Evolutionary conservation across 1,140 invertebrate genomes (phyloP).

Genomic region (Drosophila willistoni): DNA sequence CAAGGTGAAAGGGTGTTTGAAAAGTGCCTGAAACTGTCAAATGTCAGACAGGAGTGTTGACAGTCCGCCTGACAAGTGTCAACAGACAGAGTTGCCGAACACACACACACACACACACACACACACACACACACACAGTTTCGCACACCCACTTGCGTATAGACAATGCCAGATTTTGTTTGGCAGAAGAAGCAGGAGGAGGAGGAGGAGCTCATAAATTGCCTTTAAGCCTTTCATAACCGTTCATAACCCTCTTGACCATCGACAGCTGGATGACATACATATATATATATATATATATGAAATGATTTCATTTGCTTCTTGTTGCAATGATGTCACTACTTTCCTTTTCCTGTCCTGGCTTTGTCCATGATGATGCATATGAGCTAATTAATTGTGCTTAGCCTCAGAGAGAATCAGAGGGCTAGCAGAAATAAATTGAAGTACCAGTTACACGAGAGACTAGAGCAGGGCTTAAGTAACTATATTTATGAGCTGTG

Average conservation of each 20-base stretch:
- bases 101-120: background rate
- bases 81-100: slow-evolving; percentile 64
- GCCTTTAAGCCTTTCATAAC: slow-evolving; percentile 14
- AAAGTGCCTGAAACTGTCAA: slow-evolving; percentile 64
- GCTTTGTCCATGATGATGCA: slow-evolving; percentile 2
- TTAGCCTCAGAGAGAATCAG: background rate
- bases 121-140: background rate
- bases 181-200: background rate
- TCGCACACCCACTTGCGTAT: slow-evolving; percentile 7
- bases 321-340: slow-evolving; percentile 61
- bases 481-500: slow-evolving; percentile 69
- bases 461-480: slow-evolving; percentile 68
- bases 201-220: background rate
- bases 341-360: too few species aligned
- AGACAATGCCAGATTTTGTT: slow-evolving; percentile 41
- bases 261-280: slow-evolving; percentile 8
- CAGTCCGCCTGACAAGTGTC: slow-evolving; percentile 75
- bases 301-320: background rate
- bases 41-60: slow-evolving; percentile 63
- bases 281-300: too few species aligned
- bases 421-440: slow-evolving; percentile 56
- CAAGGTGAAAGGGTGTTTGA: slow-evolving; percentile 53
- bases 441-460: slow-evolving; percentile 44
- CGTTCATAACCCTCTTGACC: slow-evolving; percentile 24
- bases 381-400: slow-evolving; percentile 65